phyloP scores from a whole-genome alignment of 2,888 invertebrate genomes.

The Rhyacophila evoluta region DNA sequence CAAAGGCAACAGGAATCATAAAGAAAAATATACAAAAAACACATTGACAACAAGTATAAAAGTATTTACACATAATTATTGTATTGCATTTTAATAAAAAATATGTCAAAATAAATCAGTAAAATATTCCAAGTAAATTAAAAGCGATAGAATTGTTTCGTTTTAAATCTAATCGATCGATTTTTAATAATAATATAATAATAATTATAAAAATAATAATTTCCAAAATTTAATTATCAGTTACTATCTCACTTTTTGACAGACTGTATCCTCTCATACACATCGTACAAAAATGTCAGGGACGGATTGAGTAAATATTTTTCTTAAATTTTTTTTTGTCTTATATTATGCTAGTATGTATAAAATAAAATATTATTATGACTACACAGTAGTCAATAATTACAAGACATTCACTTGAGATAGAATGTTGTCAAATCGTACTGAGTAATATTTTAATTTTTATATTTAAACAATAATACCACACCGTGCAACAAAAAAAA shows the following conservation, averaged over 20 bases:
- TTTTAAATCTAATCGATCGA: constrained; percentile 14
- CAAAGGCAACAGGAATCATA: no score
- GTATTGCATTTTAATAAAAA: no score
- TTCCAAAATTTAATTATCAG: neutral
- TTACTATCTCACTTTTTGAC: constrained; percentile 18
- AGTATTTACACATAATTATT: no score
- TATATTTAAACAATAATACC: constrained; percentile 15
- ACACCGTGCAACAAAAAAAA: constrained; percentile 39
- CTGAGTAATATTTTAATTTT: neutral
- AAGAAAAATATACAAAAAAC: no score
- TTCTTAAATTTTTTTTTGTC: no score
- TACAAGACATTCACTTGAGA: constrained; percentile 28
- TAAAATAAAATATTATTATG: constrained; percentile 25
- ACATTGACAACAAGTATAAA: no score
- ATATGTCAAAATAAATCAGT: no score
- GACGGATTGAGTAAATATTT: neutral
- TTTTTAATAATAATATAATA: neutral
- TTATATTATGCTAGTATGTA: neutral
- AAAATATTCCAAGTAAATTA: neutral
- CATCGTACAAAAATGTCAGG: constrained; percentile 2
- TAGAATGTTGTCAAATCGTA: constrained; percentile 5
- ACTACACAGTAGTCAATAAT: constrained; percentile 50
- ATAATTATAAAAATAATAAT: neutral
- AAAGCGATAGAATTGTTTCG: neutral
- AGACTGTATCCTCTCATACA: neutral